phyloP scores from a whole-genome alignment of 2,113 vertebrate genomes.

The Thunnus thynnus region DNA sequence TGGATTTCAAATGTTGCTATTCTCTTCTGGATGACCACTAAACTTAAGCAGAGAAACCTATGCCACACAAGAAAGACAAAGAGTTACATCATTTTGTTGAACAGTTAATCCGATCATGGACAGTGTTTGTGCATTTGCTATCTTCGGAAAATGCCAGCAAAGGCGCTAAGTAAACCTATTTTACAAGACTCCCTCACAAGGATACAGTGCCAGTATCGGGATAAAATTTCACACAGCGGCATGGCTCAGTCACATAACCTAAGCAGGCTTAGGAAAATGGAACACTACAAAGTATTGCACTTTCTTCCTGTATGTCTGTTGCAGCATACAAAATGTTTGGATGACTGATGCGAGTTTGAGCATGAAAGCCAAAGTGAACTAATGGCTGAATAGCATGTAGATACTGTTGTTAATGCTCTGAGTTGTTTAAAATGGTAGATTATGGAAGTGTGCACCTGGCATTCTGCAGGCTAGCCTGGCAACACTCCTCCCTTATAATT shows the following conservation, averaged over 20 bases:
- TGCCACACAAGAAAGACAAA: constrained; percentile 86
- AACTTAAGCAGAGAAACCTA: constrained; percentile 82
- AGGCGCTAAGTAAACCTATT: constrained; percentile 88
- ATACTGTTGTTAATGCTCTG: constrained; percentile 76
- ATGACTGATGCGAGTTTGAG: constrained; percentile 68
- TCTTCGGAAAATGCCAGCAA: constrained; percentile 87
- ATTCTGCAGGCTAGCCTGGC: constrained; percentile 83
- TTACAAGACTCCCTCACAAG: constrained; percentile 87
- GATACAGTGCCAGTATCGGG: constrained; percentile 85
- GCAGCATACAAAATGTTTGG: constrained; percentile 58
- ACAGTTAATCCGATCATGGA: constrained; percentile 87
- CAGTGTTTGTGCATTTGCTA: constrained; percentile 86
- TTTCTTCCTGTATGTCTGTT: constrained; percentile 72
- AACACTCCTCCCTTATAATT: constrained; percentile 85
- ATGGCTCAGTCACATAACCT: constrained; percentile 85
- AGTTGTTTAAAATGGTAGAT: constrained; percentile 81
- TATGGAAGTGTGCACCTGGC: constrained; percentile 84
- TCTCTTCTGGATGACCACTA: constrained; percentile 80
- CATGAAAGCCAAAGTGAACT: constrained; percentile 74
- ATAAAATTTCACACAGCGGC: constrained; percentile 87
- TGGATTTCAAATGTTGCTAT: constrained; percentile 65
- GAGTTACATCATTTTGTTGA: constrained; percentile 88
- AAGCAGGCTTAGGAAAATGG: constrained; percentile 85
- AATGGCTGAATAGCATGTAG: constrained; percentile 77
- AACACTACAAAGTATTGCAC: constrained; percentile 83